Conservation (phyloP, 1,140 invertebrate species). For the fruit fly (Drosophila melanogaster) region Release_6_plus_ISO1_MT NC_004354.4:20997501-20998000, state of each 20-base stretch:
- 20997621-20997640: constrained; percentile 55
- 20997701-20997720: not conserved
- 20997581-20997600: constrained; percentile 81
- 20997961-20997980: constrained; percentile 20
- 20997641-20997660: constrained; percentile 73
- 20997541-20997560: not conserved
- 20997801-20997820: too few species aligned
- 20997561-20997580: constrained; percentile 45
- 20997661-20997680: constrained; percentile 7
- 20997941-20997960: constrained; percentile 14
- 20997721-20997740: constrained; percentile 13
- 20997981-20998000: constrained; percentile 47
- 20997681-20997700: not conserved
- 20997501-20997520: not conserved
- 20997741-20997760: constrained; percentile 9
- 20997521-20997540: not conserved
- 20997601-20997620: constrained; percentile 74
- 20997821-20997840: too few species aligned
- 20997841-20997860: too few species aligned
- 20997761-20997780: constrained; percentile 11
- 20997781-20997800: not conserved
- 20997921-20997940: too few species aligned
- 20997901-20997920: too few species aligned
- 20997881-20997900: too few species aligned
- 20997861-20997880: too few species aligned